Base-by-base conservation (phyloP, 2,797 vertebrate genomes). In the Gastrophryne carolinensis region DNA sequence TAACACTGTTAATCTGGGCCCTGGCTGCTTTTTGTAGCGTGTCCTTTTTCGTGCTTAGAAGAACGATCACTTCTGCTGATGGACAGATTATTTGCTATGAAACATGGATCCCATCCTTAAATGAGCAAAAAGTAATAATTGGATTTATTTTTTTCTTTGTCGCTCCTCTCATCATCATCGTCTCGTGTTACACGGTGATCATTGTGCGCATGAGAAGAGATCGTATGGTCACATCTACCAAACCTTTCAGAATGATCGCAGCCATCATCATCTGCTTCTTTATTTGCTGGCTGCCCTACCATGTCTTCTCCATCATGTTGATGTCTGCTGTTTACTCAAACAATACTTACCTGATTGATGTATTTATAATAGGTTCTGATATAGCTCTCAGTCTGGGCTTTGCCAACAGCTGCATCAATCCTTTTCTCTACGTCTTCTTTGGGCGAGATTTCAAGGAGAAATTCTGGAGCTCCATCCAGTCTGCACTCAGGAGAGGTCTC, bases 221-320 rank as follows among this genome's bases (percentile, higher is more conserved):
- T 17, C n/a, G n/a, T 7, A 69, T 75, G 0, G 81, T 56, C 4
- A 67, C 17, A 12, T 85, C 39, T 32, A 83, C 54, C 2, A 7
- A 12, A 69, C 84, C 87, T 34, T 65, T 80, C 9, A 65, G 80
- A 32, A 76, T 90, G 9, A 86, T 90, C 50, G 27, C 85, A 7
- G 5, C 86, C 0, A 37, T 92, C 19, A 71, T 92, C 56, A 12
- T 86, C 35, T 81, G 87, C 7, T 93, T 93, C 62, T 91, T 91
- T 70, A 5, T 88, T 57, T 92, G 90, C 79, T 92, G 90, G 90
- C 27, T 88, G 60, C 91, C 90, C 0, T 84, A 80, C 27, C 88
- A 91, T 3, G 75, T 53, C 9, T 5, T 67, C 30, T 2, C 12
- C 19, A 9, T 35, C 54, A 13, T 26, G n/a, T 2, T 1, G 1